Evolutionary conservation across 2,113 vertebrate species (phyloP).

Genomic region (Psephotus haematonotus): DNA sequence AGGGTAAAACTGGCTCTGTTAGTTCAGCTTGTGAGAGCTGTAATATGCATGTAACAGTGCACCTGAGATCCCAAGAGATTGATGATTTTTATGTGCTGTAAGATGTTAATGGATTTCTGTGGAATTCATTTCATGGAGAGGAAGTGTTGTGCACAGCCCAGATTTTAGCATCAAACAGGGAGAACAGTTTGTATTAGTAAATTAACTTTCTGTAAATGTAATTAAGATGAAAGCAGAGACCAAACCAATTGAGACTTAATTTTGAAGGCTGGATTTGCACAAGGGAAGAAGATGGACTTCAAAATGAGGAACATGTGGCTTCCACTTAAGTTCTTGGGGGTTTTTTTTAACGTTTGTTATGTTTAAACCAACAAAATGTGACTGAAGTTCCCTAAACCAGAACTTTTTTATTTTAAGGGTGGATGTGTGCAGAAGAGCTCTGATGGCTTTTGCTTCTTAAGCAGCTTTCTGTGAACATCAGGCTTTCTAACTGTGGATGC

Average conservation of each 20-base stretch:
- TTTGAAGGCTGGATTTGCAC: neutral
- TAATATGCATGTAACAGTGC: accelerated
- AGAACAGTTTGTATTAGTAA: neutral
- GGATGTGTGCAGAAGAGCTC: neutral
- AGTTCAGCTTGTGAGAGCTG: neutral
- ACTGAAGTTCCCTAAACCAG: neutral
- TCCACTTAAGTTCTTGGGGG: neutral
- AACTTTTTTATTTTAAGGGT: neutral
- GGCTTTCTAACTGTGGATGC: neutral
- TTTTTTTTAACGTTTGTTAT: neutral
- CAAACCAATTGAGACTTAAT: neutral
- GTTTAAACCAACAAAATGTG: neutral
- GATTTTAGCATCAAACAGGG: neutral
- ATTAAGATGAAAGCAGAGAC: neutral
- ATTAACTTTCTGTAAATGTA: neutral
- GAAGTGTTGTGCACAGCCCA: neutral
- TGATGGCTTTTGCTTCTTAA: slow-evolving; percentile 3
- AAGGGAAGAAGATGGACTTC: neutral
- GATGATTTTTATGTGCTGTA: neutral
- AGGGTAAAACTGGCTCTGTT: neutral
- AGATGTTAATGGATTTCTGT: neutral
- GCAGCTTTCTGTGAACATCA: neutral
- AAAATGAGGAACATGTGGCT: neutral
- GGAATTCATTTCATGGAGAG: neutral
- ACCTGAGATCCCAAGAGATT: neutral